Conservation (phyloP, 2,113 vertebrate species). For the Sardina pilchardus region DNA sequence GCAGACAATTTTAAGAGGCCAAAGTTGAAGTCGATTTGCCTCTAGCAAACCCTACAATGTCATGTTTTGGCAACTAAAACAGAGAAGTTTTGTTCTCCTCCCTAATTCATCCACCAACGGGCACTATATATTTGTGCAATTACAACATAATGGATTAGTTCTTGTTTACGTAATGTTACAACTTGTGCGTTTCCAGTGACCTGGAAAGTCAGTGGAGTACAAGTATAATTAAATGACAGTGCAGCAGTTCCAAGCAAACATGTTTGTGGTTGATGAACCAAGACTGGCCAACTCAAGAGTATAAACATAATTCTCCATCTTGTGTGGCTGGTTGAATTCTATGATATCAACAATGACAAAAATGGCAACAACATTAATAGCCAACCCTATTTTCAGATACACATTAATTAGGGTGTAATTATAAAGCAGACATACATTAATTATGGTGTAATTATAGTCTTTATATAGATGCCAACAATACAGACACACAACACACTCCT, state of each 20-base stretch:
- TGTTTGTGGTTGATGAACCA: neutral
- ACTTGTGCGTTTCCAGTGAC: constrained; percentile 8
- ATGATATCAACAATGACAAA: neutral
- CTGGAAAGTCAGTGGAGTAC: constrained; percentile 20
- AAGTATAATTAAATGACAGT: constrained; percentile 21
- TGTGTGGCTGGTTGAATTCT: neutral
- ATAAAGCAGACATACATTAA: neutral
- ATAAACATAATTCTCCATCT: neutral
- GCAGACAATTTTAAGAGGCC: neutral
- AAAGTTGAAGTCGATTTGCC: neutral
- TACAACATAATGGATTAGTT: neutral
- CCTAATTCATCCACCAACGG: neutral
- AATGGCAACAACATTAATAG: neutral
- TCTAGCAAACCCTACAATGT: neutral
- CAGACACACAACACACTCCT: neutral
- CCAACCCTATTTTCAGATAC: neutral
- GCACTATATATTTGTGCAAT: neutral
- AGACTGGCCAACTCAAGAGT: neutral
- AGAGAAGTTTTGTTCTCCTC: neutral
- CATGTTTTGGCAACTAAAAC: neutral
- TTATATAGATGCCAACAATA: neutral
- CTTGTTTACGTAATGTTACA: constrained; percentile 18
- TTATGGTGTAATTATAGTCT: neutral
- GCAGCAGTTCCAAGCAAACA: neutral
- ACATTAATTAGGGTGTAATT: neutral